Base-by-base conservation (phyloP, 2,888 invertebrate genomes). In the Drosophila neoperkinsi region DNA sequence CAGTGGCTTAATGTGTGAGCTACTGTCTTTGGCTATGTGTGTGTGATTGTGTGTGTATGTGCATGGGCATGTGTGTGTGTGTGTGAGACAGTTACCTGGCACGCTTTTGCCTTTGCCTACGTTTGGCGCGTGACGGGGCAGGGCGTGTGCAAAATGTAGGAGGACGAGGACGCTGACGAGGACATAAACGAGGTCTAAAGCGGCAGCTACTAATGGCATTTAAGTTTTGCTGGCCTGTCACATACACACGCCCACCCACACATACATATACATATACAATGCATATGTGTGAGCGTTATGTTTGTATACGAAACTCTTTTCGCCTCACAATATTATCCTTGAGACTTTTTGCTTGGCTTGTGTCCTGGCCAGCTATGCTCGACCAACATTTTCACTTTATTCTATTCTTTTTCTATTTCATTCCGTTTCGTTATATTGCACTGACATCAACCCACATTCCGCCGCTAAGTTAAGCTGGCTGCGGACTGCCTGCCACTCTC, bases 61-160 rank as follows among this genome's bases (percentile, higher is more conserved):
- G 21, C 38, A 28, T 43, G 28, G 36, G n/a, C 46, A 28, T 53
- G 56, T 50, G 21, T 55, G 28, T 51, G 21, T 71, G 77, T 82
- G 72, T 84, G 84, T 88, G 85, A 74, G 72, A 77, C 81, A 82
- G 84, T 86, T 88, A 88, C 89, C 88, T 85, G 85, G 85, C 85
- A 85, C 85, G 85, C 85, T 85, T 88, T 80, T 80, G 84, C 77
- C 68, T 67, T 58, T 72, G 38, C 61, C 61, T 43, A 46, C 55
- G 59, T 11, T 30, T 51, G 68, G 38, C 34, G 38, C n/a, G 31
- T 33, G 52, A n/a, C n/a, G 36, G 74, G 56, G 33, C 56, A 52
- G 55, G 64, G 49, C 16, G 46, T 25, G 16, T 46, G 46, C 4
- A 46, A 41, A 25, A 41, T n/a, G 10, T 21, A 59, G 31, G 53